Conservation (phyloP, 2,797 vertebrate genomes). For the Capromys pilorides region DNA sequence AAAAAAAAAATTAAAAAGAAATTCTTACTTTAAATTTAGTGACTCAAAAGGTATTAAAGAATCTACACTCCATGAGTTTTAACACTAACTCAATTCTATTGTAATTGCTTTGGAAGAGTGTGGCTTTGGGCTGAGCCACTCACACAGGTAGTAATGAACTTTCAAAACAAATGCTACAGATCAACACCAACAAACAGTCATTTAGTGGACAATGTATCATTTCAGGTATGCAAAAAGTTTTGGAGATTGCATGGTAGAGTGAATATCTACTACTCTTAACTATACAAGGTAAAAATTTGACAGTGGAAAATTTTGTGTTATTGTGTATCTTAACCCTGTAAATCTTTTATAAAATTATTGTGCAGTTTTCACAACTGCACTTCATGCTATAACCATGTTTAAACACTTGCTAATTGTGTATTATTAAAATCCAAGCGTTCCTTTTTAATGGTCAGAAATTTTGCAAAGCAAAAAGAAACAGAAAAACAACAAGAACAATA, state of each 20-base stretch:
- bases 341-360: not conserved
- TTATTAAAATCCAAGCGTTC: not conserved
- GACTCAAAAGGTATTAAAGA: constrained; percentile 32
- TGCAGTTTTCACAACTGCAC: not conserved
- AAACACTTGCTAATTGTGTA: not conserved
- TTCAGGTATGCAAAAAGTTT: not conserved
- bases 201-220: not conserved
- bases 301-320: not conserved
- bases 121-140: not conserved
- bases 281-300: not conserved
- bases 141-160: not conserved
- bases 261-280: not conserved
- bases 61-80: not conserved
- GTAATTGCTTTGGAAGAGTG: not conserved
- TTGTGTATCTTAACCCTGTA: not conserved
- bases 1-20: too few relatives aligned
- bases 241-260: not conserved
- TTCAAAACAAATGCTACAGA: not conserved
- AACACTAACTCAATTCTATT: constrained; percentile 6
- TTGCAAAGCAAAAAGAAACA: not conserved
- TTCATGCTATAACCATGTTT: not conserved
- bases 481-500: not conserved
- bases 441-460: not conserved
- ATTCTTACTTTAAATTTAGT: constrained; percentile 16
- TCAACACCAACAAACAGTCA: not conserved